Evolutionary conservation across 2,797 vertebrate genomes (phyloP).

Genomic region (Muscicapa comitata): DNA sequence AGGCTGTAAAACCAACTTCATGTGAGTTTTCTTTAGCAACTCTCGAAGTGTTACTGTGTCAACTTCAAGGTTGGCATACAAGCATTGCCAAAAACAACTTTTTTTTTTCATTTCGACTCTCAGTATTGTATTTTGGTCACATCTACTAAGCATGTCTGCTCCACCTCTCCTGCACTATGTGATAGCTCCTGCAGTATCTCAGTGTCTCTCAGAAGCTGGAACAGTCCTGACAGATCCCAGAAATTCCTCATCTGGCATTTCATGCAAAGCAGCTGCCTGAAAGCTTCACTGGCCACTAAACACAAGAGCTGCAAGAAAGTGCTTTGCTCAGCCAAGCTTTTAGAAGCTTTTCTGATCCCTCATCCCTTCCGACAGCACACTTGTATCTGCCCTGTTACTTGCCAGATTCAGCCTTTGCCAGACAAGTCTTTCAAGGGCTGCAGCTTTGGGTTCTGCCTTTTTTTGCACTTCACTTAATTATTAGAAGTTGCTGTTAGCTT

Average conservation of each 20-base stretch:
- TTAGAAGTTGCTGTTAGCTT: neutral
- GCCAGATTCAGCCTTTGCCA: neutral
- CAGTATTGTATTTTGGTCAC: neutral
- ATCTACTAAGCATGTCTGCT: neutral
- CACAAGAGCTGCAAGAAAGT: neutral
- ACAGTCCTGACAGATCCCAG: neutral
- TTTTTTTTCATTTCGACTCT: neutral
- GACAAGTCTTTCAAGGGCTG: neutral
- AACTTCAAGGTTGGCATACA: neutral
- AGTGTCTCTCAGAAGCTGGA: neutral
- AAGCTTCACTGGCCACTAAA: conserved; percentile 9
- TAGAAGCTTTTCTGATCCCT: neutral
- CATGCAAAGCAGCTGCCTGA: neutral
- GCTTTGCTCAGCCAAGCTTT: conserved; percentile 23
- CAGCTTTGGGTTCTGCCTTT: neutral
- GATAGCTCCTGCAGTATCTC: neutral
- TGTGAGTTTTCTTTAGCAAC: neutral
- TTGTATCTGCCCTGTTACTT: neutral
- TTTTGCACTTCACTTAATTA: neutral
- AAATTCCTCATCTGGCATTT: neutral
- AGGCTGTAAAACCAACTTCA: neutral
- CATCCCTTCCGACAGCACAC: neutral
- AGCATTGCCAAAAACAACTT: neutral
- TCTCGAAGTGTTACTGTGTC: neutral
- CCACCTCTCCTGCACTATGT: neutral